A percentile compares a stretch with the other conserved stretches of the same genome.
phyloP scores from a whole-genome alignment of 53 echinoderm and acorn worm species.

The Echinometra lucunter region DNA sequence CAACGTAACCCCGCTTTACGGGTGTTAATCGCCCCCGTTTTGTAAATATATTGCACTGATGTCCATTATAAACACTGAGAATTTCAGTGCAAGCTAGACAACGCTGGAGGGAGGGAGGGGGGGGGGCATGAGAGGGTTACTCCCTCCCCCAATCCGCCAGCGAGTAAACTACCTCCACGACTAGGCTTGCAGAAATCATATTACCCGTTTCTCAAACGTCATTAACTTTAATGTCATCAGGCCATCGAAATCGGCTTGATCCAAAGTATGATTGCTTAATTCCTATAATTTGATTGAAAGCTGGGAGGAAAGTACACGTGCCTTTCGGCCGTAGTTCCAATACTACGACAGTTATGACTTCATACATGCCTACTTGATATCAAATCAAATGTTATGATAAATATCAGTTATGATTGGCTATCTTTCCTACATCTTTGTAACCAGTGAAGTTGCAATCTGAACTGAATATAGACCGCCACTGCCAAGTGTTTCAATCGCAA shows the following conservation, averaged over 20 bases:
- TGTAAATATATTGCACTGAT: too few species aligned
- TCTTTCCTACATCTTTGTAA: not conserved
- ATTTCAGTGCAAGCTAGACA: too few species aligned
- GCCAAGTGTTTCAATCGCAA: not conserved
- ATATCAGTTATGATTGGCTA: not conserved
- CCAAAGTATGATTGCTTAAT: constrained; percentile 45
- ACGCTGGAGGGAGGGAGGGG: too few species aligned
- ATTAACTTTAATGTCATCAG: constrained; percentile 29
- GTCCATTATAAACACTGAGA: too few species aligned
- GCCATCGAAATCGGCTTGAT: not conserved
- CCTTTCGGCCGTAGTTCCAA: not conserved
- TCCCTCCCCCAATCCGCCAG: too few species aligned
- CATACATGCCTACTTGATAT: not conserved
- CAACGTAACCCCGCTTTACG: too few species aligned
- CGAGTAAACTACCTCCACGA: not conserved
- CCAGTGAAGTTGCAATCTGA: not conserved
- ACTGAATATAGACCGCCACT: too few species aligned
- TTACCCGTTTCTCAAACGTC: constrained; percentile 22
- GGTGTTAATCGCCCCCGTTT: too few species aligned
- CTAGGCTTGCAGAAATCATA: not conserved
- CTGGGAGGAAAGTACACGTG: constrained; percentile 1
- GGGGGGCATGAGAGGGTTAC: too few species aligned
- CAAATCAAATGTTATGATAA: not conserved
- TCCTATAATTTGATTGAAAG: constrained; percentile 1
- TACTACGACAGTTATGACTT: not conserved